Evolutionary conservation across 1,140 invertebrate genomes (phyloP), one percentile per base, ranked within the genome.

Genomic region (Thrips palmi): DNA sequence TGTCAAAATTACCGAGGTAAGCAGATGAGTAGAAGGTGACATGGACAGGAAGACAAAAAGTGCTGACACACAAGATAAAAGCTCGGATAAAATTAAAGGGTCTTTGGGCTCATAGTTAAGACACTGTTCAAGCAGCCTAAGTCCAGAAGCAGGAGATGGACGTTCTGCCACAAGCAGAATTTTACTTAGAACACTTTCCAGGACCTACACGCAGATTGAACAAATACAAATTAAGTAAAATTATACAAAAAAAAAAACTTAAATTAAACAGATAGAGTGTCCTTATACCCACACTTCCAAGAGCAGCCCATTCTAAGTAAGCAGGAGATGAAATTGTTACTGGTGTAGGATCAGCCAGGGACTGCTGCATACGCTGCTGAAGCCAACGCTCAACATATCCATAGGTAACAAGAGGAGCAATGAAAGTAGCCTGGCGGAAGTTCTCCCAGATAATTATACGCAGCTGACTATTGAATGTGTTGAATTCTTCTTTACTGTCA

Each of bases 401-500:
- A 53, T 84, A 91, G 3, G 83, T 83, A 6, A 86, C 67, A n/a
- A 80, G 51, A 1, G 85, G 84, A 8, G 77, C 71, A 1, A 87
- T 70, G 30, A 76, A 60, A 14, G 84, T 87, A 1, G 79, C 74
- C 45, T 76, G 67, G 58, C 57, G 60, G 47, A 85, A 78, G 48
- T 76, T 73, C 50, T 86, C 81, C 11, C 82, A 52, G 28, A 85
- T 61, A 50, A 85, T 80, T 25, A 72, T 74, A 32, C 77, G 63
- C 46, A 73, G 78, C 44, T 82, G 64, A 58, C 73, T 73, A 51
- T 81, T 86, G 53, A 84, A 88, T 1, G 70, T 54, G 11, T 70
- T 69, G 50, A 86, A 94, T 49, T 92, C 87, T 52, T 91, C 85
- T 51, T 92, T 85, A 31, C 74, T 76, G 52, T 92, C 87, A 57